Evolutionary conservation across 2,888 invertebrate species (phyloP).

Genomic region (Nomada fabriciana): DNA sequence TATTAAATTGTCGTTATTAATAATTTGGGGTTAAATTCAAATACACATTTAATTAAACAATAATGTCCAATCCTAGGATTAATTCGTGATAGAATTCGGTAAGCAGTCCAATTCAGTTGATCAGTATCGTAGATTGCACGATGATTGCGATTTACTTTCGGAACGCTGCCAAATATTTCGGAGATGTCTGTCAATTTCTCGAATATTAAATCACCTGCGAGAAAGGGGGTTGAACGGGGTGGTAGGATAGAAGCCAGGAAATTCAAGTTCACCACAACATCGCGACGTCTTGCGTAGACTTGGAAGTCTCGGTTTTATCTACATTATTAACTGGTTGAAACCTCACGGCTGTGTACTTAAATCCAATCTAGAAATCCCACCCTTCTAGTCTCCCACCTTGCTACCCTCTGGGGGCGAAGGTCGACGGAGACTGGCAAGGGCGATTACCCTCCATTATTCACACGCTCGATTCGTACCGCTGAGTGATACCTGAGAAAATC

Average conservation of each 20-base stretch:
- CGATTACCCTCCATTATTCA: constrained; percentile 83
- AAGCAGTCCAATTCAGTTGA: not conserved
- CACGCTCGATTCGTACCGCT: constrained; percentile 76
- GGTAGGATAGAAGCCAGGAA: constrained; percentile 52
- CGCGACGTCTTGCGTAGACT: constrained; percentile 61
- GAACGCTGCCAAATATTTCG: constrained; percentile 32
- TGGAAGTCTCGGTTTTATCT: constrained; percentile 74
- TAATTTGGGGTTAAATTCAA: too few relatives aligned
- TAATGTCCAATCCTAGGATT: too few relatives aligned
- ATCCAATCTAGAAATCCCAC: constrained; percentile 80
- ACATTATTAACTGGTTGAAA: constrained; percentile 81
- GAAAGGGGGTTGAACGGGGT: not conserved
- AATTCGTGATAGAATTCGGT: not conserved
- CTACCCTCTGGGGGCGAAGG: constrained; percentile 68
- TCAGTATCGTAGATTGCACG: not conserved
- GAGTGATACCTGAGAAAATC: constrained; percentile 77
- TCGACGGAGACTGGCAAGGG: constrained; percentile 76
- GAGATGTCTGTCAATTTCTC: constrained; percentile 39
- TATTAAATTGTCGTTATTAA: too few relatives aligned
- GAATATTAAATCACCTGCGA: constrained; percentile 16
- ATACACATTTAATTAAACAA: too few relatives aligned
- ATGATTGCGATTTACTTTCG: constrained; percentile 45
- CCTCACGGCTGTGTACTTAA: constrained; percentile 81
- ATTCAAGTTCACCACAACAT: constrained; percentile 58
- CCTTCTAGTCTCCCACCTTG: constrained; percentile 69